phyloP scores from a whole-genome alignment of 2,113 vertebrate species.

The Sinocyclocheilus maitianheensis region DNA sequence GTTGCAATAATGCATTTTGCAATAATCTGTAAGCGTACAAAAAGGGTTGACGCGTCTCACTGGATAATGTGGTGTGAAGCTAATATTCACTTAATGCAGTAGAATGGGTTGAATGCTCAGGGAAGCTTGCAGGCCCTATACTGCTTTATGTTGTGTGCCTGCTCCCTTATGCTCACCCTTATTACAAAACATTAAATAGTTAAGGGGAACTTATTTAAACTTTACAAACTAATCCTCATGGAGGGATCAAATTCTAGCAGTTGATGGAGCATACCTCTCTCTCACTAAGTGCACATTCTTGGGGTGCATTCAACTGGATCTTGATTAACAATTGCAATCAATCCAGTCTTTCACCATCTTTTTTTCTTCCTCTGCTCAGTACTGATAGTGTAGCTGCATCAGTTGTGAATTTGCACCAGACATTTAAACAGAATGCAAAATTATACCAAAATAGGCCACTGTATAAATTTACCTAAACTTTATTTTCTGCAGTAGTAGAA shows the following conservation, averaged over 20 bases:
- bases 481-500: neutral
- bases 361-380: conserved; percentile 43
- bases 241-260: conserved; percentile 56
- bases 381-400: conserved; percentile 67
- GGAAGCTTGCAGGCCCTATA: neutral
- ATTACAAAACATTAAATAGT: conserved; percentile 61
- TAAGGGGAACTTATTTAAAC: conserved; percentile 59
- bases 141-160: conserved; percentile 50
- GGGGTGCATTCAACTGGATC: conserved; percentile 73
- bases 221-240: conserved; percentile 53
- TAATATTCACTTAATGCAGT: conserved; percentile 49
- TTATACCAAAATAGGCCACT: neutral
- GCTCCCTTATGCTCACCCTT: conserved; percentile 36
- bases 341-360: conserved; percentile 63
- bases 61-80: conserved; percentile 45
- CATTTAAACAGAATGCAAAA: neutral
- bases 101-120: conserved; percentile 13
- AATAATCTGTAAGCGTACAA: conserved; percentile 23
- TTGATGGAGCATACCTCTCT: conserved; percentile 65
- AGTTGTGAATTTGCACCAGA: conserved; percentile 64
- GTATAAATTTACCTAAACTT: neutral
- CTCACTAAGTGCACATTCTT: conserved; percentile 66
- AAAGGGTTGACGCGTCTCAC: conserved; percentile 23
- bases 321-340: conserved; percentile 84
- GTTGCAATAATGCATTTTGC: conserved; percentile 21